phyloP scores from a whole-genome alignment of 2,113 vertebrate genomes.

The Trochalopteron elliotii region DNA sequence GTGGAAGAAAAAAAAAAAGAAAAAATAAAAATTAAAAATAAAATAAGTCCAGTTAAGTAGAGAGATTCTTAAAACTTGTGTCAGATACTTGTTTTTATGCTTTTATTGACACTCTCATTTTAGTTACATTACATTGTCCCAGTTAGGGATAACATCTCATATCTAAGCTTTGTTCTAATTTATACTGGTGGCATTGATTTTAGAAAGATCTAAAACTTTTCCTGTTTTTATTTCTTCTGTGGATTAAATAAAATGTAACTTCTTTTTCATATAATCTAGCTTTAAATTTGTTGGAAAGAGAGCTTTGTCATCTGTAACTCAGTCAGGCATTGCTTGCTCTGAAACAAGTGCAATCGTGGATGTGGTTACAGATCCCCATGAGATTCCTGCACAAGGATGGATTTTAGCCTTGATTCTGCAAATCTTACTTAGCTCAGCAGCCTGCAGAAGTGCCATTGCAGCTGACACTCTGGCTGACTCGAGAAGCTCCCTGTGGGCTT shows the following conservation, averaged over 20 bases:
- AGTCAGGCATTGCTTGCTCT: background rate
- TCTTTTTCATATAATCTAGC: background rate
- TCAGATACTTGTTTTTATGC: background rate
- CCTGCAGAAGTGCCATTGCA: background rate
- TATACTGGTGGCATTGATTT: background rate
- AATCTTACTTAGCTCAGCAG: background rate
- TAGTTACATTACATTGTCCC: background rate
- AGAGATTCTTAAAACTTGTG: background rate
- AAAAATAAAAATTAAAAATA: background rate
- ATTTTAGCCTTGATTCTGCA: background rate
- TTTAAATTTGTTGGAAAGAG: background rate
- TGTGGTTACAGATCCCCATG: fast-evolving
- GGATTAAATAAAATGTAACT: background rate
- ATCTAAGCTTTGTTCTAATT: background rate
- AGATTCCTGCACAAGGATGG: background rate
- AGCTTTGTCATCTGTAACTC: background rate
- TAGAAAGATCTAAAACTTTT: background rate
- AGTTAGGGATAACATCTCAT: background rate
- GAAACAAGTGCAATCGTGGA: background rate
- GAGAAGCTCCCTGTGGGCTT: background rate
- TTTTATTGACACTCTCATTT: background rate
- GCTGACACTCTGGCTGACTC: background rate
- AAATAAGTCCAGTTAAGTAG: background rate
- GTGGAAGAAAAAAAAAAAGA: background rate
- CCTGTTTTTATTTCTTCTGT: background rate